Conservation (phyloP, 2,113 vertebrate genomes). For the Lanius collurio region DNA sequence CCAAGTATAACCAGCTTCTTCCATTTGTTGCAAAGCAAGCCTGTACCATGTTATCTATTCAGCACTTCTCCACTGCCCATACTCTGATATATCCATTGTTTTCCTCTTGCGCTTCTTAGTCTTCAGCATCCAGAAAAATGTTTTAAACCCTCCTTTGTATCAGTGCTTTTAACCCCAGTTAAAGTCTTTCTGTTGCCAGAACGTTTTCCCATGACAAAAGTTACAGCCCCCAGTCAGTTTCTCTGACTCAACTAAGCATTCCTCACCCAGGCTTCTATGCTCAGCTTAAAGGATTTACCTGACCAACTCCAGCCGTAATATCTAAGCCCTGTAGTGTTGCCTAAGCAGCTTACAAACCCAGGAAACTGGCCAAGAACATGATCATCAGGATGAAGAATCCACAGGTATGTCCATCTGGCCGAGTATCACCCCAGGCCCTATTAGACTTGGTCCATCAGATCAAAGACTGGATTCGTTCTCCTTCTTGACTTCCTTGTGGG, state of each 20-base stretch:
- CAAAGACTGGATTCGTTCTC: background rate
- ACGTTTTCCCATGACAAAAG: background rate
- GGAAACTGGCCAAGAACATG: background rate
- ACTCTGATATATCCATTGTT: background rate
- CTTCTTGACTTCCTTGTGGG: background rate
- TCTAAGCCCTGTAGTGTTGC: background rate
- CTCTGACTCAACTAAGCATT: background rate
- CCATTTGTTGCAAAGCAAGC: background rate
- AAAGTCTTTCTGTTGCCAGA: background rate
- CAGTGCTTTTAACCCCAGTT: background rate
- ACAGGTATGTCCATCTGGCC: background rate
- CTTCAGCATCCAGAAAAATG: background rate
- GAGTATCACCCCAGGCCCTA: background rate
- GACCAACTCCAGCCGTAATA: background rate
- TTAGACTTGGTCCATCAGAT: background rate
- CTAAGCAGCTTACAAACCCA: background rate
- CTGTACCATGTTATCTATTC: background rate
- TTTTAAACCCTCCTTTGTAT: background rate
- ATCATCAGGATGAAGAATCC: background rate
- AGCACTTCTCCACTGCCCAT: background rate
- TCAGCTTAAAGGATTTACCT: background rate
- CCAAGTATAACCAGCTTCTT: background rate
- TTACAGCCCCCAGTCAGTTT: background rate
- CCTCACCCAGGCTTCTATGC: background rate
- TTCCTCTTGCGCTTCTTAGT: background rate